phyloP scores from a whole-genome alignment of 2,888 invertebrate genomes.

The Synanthedon tipuliformis region DNA sequence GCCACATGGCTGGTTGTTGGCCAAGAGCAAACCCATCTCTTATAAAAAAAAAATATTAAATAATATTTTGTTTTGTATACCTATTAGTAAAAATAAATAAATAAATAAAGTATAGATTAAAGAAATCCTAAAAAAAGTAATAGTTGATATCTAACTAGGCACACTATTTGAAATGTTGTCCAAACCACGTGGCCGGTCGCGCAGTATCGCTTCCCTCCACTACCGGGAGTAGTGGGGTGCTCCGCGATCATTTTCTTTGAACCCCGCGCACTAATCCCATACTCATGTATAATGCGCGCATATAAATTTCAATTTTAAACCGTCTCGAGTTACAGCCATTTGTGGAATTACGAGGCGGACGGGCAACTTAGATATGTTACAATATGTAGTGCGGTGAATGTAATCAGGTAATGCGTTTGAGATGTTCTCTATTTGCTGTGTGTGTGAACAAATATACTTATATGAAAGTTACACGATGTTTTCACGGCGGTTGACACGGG shows the following conservation, averaged over 20 bases:
- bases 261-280: conserved; percentile 30
- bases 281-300: conserved; percentile 63
- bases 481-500: not conserved
- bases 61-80: too few relatives aligned
- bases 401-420: conserved; percentile 51
- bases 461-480: conserved; percentile 10
- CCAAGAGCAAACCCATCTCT: too few relatives aligned
- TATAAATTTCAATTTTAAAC: conserved; percentile 70
- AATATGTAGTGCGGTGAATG: conserved; percentile 5
- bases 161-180: too few relatives aligned
- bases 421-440: conserved; percentile 10
- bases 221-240: conserved; percentile 8
- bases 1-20: too few relatives aligned
- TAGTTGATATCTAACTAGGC: not conserved
- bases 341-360: conserved; percentile 48
- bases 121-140: too few relatives aligned
- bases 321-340: conserved; percentile 63
- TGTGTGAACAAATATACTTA: conserved; percentile 5
- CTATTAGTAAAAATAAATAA: too few relatives aligned
- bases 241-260: conserved; percentile 28
- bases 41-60: too few relatives aligned
- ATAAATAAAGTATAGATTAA: too few relatives aligned
- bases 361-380: conserved; percentile 9
- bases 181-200: too few relatives aligned
- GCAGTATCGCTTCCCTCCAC: too few relatives aligned